Percentiles rank a stretch among this genome's conserved stretches.
Evolutionary conservation across 2,113 vertebrate species (phyloP).

Genomic region (Lipophrys pholis): DNA sequence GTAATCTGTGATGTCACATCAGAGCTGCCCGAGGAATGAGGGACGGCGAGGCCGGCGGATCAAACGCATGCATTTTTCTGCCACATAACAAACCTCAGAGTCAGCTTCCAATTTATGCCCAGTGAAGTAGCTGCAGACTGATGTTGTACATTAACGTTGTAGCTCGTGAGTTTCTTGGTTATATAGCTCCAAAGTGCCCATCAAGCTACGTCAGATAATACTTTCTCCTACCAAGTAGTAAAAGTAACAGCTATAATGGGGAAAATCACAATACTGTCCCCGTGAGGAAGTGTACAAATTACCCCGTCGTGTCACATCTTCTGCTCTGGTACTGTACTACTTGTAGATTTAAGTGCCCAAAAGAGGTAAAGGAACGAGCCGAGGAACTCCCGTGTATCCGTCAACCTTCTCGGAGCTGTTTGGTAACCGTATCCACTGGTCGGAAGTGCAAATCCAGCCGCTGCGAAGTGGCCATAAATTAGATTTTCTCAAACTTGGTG

Average conservation of each 20-base stretch:
- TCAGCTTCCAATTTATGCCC: conserved; percentile 40
- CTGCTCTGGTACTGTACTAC: too few relatives aligned
- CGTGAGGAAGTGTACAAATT: neutral
- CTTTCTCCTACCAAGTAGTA: too few relatives aligned
- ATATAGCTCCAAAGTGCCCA: conserved; percentile 33
- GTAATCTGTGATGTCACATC: conserved; percentile 33
- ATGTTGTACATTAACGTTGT: conserved; percentile 33
- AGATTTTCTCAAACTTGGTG: conserved; percentile 77
- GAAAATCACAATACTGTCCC: conserved; percentile 1
- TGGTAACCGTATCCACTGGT: conserved; percentile 80
- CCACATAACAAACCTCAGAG: conserved; percentile 31
- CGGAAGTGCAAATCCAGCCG: conserved; percentile 84
- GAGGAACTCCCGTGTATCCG: conserved; percentile 43
- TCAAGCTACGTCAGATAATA: conserved; percentile 21
- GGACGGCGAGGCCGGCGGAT: neutral
- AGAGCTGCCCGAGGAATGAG: conserved; percentile 11
- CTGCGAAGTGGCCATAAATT: conserved; percentile 79
- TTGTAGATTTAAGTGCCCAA: too few relatives aligned
- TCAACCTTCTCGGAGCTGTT: conserved; percentile 57
- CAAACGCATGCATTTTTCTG: conserved; percentile 29
- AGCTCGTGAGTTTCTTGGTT: conserved; percentile 28
- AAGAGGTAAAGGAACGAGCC: conserved; percentile 2
- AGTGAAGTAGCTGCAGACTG: conserved; percentile 31
- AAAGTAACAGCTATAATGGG: conserved; percentile 2
- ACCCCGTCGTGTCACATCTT: too few relatives aligned